phyloP scores from a whole-genome alignment of 2,113 vertebrate genomes.

The Ptilorrhoa leucosticta region DNA sequence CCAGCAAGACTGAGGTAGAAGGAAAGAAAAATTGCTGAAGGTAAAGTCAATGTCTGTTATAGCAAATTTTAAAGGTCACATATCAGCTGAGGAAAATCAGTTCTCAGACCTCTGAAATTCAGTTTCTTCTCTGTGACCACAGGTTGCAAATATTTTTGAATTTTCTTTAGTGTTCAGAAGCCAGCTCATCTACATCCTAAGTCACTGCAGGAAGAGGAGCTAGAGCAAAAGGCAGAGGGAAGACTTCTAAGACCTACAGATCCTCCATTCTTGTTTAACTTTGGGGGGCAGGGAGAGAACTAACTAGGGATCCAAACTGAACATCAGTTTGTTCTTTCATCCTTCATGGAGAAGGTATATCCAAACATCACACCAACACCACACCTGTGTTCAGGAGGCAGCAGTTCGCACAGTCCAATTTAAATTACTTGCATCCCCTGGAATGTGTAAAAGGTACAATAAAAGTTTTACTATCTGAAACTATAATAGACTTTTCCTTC shows the following conservation, averaged over 20 bases:
- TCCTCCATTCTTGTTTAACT: neutral
- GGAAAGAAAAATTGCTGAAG: neutral
- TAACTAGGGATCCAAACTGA: neutral
- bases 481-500: neutral
- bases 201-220: neutral
- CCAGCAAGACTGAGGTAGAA: neutral
- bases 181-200: neutral
- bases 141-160: neutral
- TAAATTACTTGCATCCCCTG: neutral
- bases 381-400: neutral
- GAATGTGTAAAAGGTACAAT: neutral
- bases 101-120: neutral
- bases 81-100: neutral
- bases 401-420: neutral
- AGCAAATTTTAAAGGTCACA: neutral
- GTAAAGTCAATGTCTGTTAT: neutral
- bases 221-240: neutral
- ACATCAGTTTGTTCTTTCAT: neutral
- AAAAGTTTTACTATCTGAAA: neutral
- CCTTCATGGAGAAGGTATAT: neutral
- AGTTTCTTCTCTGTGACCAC: neutral
- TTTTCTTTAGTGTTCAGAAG: neutral
- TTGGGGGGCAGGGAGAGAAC: neutral
- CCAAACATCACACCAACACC: neutral
- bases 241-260: neutral